These are phyloP conservation scores for Lagenorhynchus albirostris DNA, from an alignment of 2,113 vertebrate genomes.

Conservation along the genomic window DNA sequence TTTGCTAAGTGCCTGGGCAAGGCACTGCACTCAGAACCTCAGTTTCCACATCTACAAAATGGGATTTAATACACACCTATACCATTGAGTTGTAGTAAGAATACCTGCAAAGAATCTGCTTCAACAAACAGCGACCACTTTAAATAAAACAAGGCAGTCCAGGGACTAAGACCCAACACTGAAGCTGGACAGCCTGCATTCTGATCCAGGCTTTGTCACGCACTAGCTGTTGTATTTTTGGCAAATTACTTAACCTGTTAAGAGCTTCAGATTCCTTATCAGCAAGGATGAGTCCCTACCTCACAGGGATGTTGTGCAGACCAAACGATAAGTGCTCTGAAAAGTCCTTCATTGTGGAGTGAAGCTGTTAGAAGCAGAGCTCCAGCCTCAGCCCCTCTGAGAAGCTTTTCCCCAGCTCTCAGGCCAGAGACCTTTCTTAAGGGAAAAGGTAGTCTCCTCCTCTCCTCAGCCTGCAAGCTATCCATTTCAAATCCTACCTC, in stretches of 20 bases:
- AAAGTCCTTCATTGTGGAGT: neutral
- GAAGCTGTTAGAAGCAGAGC: neutral
- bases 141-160: neutral
- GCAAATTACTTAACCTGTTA: neutral
- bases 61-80: neutral
- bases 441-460: neutral
- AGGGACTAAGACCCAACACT: neutral
- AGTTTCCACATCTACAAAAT: neutral
- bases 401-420: neutral
- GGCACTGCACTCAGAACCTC: neutral
- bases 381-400: neutral
- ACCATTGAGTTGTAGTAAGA: neutral
- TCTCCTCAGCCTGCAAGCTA: neutral
- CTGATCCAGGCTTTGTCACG: neutral
- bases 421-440: neutral
- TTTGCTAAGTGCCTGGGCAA: neutral
- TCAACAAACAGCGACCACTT: neutral
- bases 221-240: neutral
- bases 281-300: neutral
- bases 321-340: neutral
- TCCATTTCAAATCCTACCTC: neutral
- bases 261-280: neutral
- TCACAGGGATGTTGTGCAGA: neutral
- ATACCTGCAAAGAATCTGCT: neutral
- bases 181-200: neutral